Evolutionary conservation across 2,888 invertebrate species (phyloP), one percentile per base, ranked within the genome.

Genomic region (Scelioninae gen. 2): DNA sequence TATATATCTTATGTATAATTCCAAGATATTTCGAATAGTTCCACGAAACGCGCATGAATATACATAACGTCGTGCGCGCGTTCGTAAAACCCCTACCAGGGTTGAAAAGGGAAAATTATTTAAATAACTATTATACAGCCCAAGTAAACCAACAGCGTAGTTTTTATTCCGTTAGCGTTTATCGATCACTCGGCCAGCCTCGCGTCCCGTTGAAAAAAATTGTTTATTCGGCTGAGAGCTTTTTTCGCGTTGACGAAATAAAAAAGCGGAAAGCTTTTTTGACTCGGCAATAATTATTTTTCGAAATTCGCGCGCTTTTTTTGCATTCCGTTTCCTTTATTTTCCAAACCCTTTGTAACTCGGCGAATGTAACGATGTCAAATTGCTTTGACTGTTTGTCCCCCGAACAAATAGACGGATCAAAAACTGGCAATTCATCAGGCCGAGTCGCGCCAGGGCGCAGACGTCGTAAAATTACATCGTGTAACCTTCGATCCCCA

Each of bases 121-220:
- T 55, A 70, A 70, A 70, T 55, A 61, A 55, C 41, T 45, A 41
- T 53, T 61, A 69, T 55, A 25, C 45, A 1, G 16, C 35, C 35
- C 22, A 41, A 48, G 45, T 48, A 57, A 61, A 61, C 74, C 76
- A 74, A 39, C 69, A 70, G 61, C 75, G 77, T 64, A 75, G 73
- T 78, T 81, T 79, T 81, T 78, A 79, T 78, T 78, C 81, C 75
- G 72, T 70, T 52, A 73, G 74, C 71, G 75, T 79, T 78, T 79
- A 81, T 81, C 81, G 79, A 81, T 81, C 77, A 78, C 76, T 76
- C 72, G 60, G 55, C 76, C 68, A 60, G 58, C 50, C 75, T 68
- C 75, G 64, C 70, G 76, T 76, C 60, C 50, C 46, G 57, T 61
- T 50, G 7, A 18, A 50, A 33, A 43, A 48, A 48, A 37, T 67